phyloP scores from a whole-genome alignment of 2,797 vertebrate species.

The Sternotherus odoratus region DNA sequence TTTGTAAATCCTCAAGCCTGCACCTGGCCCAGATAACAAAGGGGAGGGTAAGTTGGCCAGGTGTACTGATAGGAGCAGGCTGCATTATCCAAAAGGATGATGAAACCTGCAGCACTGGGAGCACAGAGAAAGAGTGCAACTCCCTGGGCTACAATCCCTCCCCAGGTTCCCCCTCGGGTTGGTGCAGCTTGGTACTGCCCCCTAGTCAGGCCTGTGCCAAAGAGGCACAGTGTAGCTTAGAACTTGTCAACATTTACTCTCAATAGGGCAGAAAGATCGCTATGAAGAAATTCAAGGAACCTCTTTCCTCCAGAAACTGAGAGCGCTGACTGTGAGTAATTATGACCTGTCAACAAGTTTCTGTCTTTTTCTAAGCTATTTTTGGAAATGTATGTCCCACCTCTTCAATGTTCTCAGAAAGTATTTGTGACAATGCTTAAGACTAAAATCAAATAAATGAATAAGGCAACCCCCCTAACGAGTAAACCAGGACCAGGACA shows the following conservation, averaged over 20 bases:
- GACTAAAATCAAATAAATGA: slow-evolving; percentile 14
- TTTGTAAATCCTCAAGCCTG: neutral
- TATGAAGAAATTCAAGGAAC: slow-evolving; percentile 25
- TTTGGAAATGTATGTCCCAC: slow-evolving; percentile 65
- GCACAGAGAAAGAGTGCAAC: slow-evolving; percentile 28
- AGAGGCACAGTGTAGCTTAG: slow-evolving; percentile 32
- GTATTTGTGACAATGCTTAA: slow-evolving; percentile 52
- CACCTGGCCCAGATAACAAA: neutral
- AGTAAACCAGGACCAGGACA: neutral
- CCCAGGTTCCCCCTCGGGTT: slow-evolving; percentile 25
- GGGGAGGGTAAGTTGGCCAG: neutral
- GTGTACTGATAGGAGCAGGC: neutral
- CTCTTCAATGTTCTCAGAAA: slow-evolving; percentile 40
- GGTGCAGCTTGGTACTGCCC: neutral
- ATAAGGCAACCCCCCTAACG: slow-evolving; percentile 25
- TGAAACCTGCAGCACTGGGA: neutral
- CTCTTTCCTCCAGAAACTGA: slow-evolving; percentile 59
- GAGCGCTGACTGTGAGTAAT: slow-evolving; percentile 68
- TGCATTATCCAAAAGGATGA: neutral
- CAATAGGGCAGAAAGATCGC: neutral
- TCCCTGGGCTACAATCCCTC: neutral
- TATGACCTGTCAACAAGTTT: slow-evolving; percentile 60
- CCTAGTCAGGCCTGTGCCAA: slow-evolving; percentile 48
- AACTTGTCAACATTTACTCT: slow-evolving; percentile 64
- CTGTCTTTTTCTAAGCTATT: slow-evolving; percentile 69